phyloP scores from a whole-genome alignment of 2,797 vertebrate genomes.

The Spatula clypeata region DNA sequence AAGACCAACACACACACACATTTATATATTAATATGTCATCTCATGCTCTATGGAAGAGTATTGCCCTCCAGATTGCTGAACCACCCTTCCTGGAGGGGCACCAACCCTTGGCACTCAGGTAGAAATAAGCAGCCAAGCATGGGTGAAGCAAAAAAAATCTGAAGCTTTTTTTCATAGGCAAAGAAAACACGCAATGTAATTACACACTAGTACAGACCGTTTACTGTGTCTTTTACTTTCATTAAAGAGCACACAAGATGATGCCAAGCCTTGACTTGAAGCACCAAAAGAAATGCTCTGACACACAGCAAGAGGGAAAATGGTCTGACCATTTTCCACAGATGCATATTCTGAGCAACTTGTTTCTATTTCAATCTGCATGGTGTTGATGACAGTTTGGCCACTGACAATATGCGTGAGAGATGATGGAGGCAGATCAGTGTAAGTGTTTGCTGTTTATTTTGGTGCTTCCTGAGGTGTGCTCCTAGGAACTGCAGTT shows the following conservation, averaged over 20 bases:
- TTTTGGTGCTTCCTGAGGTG: background rate
- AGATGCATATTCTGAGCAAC: background rate
- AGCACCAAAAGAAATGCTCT: background rate
- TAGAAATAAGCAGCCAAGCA: background rate
- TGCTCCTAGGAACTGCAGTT: background rate
- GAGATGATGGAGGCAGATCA: background rate
- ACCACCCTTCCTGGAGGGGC: background rate
- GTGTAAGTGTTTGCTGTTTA: background rate
- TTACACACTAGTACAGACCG: background rate
- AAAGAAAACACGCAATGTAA: background rate
- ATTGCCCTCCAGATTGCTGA: background rate
- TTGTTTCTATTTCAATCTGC: background rate
- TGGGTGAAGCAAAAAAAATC: background rate
- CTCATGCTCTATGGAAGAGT: background rate
- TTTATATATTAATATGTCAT: background rate
- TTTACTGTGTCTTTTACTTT: background rate
- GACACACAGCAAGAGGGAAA: background rate
- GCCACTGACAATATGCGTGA: accelerated
- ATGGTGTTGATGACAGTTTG: background rate
- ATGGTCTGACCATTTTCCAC: background rate
- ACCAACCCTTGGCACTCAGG: background rate
- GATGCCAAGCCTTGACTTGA: background rate
- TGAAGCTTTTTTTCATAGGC: background rate
- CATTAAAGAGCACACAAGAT: background rate
- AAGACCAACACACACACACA: background rate